Base-by-base conservation (phyloP, 1,140 invertebrate species). In the Macrosteles quadrilineatus region DNA sequence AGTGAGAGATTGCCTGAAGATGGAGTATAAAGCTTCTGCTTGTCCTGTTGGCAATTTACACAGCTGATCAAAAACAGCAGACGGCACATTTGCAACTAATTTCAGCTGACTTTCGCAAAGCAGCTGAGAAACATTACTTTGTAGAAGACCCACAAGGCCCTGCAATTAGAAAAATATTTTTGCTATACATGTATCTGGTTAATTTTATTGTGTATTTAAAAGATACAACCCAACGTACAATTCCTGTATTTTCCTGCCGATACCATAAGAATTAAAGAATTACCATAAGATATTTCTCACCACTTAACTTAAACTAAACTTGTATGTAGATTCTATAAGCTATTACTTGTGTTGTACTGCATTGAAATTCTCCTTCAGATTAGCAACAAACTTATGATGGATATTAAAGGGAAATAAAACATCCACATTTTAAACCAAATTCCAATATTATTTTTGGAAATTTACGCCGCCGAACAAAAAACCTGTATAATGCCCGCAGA, bases 11-110 rank as follows among this genome's bases (percentile, higher is more conserved):
- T 59, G 21, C 27, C 55, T 25, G 2, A 59, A 11, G 55, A 59
- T 59, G n/a, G 6, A 6, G 55, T 14, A 11, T 3, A 59, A 23
- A 27, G 6, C 9, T 21, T 27, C 6, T 11, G 27, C 14, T 25
- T 59, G 2, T 25, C 2, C 23, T 4, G 21, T 25, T 25, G 55
- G 25, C n/a, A 59, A 23, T 25, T 6, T 27, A 25, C 55, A 59
- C 55, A 59, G 27, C 55, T 59, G 23, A 11, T 59, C 27, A 14
- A 59, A 25, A 29, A 59, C 55, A 59, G 55, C 55, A 27, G 55
- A 27, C n/a, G 12, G 23, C 3, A 59, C 55, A 27, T 25, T 25
- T 9, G 27, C 1, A 9, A 59, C 27, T 4, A 9, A 21, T 25
- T 27, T 59, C 21, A 59, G 55, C 27, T 59, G 23, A 30, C 4